These are phyloP conservation scores for Poeciliopsis occidentalis DNA, from an alignment of 2,113 vertebrate species.

Conservation along the genomic window DNA sequence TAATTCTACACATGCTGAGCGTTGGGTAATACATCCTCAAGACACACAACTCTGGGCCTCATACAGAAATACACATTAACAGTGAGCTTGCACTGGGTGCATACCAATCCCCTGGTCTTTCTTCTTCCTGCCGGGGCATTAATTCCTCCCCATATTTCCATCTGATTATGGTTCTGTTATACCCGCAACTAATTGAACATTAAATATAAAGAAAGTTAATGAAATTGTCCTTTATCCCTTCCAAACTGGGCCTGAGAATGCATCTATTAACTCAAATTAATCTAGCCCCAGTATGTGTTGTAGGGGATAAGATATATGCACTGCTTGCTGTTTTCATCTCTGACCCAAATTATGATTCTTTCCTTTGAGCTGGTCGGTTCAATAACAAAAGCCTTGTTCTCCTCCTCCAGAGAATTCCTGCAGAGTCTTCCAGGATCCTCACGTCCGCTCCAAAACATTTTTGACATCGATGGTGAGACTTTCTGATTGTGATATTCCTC, in stretches of 20 bases:
- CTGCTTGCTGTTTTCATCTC: conserved; percentile 59
- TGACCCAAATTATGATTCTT: conserved; percentile 61
- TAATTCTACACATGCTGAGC: conserved; percentile 57
- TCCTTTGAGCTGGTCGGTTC: conserved; percentile 58
- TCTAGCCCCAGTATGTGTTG: conserved; percentile 72
- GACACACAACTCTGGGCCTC: conserved; percentile 21
- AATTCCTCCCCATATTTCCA: conserved; percentile 85
- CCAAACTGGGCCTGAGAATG: conserved; percentile 87
- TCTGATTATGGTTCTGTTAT: conserved; percentile 86
- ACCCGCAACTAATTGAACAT: conserved; percentile 88
- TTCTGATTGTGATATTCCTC: conserved; percentile 17
- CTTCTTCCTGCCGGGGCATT: conserved; percentile 81
- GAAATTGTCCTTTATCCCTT: conserved; percentile 88
- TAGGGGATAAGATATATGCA: conserved; percentile 74
- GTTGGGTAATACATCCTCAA: conserved; percentile 31
- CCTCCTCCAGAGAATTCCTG: conserved; percentile 51
- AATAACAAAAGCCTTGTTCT: conserved; percentile 75
- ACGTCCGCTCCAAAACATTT: conserved; percentile 33
- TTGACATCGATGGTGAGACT: conserved; percentile 38
- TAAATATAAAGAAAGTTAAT: conserved; percentile 89
- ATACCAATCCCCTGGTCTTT: conserved; percentile 78
- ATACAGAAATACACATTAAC: conserved; percentile 35
- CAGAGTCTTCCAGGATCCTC: conserved; percentile 48
- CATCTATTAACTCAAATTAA: conserved; percentile 85
- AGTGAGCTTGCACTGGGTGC: conserved; percentile 58